phyloP scores from a whole-genome alignment of 2,888 invertebrate genomes.

The Trichogramma evanescens region DNA sequence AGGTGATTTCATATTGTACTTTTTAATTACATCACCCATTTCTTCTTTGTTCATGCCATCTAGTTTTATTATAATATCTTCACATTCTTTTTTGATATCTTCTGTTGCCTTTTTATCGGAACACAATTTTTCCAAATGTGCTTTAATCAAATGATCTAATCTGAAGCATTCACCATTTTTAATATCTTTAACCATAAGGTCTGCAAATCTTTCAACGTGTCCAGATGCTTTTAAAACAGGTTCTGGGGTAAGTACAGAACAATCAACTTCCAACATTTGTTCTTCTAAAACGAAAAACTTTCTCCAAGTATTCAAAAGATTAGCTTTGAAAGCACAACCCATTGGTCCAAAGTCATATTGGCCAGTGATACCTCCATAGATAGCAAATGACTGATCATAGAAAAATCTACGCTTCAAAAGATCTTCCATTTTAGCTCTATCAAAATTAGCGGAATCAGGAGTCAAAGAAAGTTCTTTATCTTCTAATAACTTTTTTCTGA shows the following conservation, averaged over 20 bases:
- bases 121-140: slow-evolving; percentile 77
- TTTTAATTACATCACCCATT: slow-evolving; percentile 76
- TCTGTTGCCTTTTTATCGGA: slow-evolving; percentile 74
- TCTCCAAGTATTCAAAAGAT: slow-evolving; percentile 88
- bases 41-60: slow-evolving; percentile 90
- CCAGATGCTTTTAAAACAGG: slow-evolving; percentile 96
- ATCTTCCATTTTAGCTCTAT: slow-evolving; percentile 93
- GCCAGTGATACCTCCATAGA: slow-evolving; percentile 92
- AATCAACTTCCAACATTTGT: slow-evolving; percentile 98
- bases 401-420: slow-evolving; percentile 93
- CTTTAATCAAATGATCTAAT: slow-evolving; percentile 95
- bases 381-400: slow-evolving; percentile 97
- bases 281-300: slow-evolving; percentile 95
- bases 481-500: slow-evolving; percentile 82
- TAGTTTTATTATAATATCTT: slow-evolving; percentile 72
- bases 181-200: slow-evolving; percentile 97
- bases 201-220: slow-evolving; percentile 97
- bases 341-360: slow-evolving; percentile 99
- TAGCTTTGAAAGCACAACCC: slow-evolving; percentile 97
- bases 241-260: slow-evolving; percentile 95
- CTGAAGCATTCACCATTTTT: slow-evolving; percentile 96
- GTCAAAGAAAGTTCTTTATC: slow-evolving; percentile 84
- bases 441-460: slow-evolving; percentile 67
- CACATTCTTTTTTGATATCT: slow-evolving; percentile 66
- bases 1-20: slow-evolving; percentile 91